A percentile compares a stretch with the other conserved stretches of the same genome.
Evolutionary conservation across 2,797 vertebrate species (phyloP).

Genomic region (Pangasius djambal): DNA sequence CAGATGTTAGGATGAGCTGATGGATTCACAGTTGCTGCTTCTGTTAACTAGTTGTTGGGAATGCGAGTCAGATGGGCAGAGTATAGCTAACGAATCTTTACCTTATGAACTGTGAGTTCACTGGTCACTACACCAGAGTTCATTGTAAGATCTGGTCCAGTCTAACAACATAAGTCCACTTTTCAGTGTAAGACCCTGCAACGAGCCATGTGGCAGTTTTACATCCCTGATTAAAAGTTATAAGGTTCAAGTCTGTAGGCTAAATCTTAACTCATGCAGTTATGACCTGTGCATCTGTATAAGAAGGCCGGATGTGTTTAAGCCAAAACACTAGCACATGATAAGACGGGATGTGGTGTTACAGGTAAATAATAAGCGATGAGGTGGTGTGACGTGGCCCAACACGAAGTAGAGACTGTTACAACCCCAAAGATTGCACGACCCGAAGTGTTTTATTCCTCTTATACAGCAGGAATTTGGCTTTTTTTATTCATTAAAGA

Average conservation of each 20-base stretch:
- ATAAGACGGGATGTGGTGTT: background rate
- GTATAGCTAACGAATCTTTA: background rate
- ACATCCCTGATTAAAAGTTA: background rate
- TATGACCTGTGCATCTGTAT: background rate
- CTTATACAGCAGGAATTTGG: background rate
- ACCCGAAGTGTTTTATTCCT: background rate
- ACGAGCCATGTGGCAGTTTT: background rate
- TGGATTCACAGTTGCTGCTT: background rate
- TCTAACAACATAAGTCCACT: too few species aligned
- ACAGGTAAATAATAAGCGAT: background rate
- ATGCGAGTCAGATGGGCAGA: background rate
- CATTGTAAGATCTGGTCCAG: too few species aligned
- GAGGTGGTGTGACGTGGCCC: background rate
- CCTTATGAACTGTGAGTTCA: background rate
- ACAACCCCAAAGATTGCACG: background rate
- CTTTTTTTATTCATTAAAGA: background rate
- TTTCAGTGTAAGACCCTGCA: background rate
- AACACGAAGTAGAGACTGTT: background rate
- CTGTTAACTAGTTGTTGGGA: background rate
- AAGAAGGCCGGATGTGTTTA: background rate
- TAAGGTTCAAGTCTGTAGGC: background rate
- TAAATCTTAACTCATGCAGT: background rate
- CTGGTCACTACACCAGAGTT: background rate
- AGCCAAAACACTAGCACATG: background rate
- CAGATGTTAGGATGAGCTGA: background rate